phyloP scores from a whole-genome alignment of 2,113 vertebrate species.

The Crotalus horridus region DNA sequence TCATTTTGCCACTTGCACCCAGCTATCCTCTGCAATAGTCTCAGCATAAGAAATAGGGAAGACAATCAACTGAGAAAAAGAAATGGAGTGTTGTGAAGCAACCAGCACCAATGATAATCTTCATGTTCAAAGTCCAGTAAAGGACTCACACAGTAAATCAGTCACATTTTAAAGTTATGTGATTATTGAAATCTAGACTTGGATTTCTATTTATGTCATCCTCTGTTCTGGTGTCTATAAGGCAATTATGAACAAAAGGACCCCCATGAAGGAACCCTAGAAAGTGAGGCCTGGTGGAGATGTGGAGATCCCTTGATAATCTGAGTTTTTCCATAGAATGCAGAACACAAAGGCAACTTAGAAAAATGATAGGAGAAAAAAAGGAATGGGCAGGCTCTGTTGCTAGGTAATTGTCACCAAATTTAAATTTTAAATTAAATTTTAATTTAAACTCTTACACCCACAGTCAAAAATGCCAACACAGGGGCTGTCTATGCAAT shows the following conservation, averaged over 20 bases:
- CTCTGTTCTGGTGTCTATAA: not conserved
- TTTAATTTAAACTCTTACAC: conserved; percentile 16
- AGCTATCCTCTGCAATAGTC: not conserved
- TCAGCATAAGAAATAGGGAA: not conserved
- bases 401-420: conserved; percentile 27
- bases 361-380: not conserved
- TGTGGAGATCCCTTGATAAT: not conserved
- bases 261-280: too few species aligned
- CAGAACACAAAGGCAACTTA: not conserved
- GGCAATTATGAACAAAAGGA: not conserved
- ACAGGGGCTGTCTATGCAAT: not conserved
- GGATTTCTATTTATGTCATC: not conserved
- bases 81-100: not conserved
- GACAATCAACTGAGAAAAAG: not conserved
- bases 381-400: conserved; percentile 1
- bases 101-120: not conserved
- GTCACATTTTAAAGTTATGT: not conserved
- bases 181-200: not conserved
- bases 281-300: not conserved
- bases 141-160: not conserved
- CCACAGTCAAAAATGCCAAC: conserved; percentile 23
- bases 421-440: not conserved
- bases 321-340: not conserved
- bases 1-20: not conserved
- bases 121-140: not conserved